These are phyloP conservation scores for Sebastes itinus DNA, from an alignment of 2,797 vertebrate genomes.

Conservation along the genomic window DNA sequence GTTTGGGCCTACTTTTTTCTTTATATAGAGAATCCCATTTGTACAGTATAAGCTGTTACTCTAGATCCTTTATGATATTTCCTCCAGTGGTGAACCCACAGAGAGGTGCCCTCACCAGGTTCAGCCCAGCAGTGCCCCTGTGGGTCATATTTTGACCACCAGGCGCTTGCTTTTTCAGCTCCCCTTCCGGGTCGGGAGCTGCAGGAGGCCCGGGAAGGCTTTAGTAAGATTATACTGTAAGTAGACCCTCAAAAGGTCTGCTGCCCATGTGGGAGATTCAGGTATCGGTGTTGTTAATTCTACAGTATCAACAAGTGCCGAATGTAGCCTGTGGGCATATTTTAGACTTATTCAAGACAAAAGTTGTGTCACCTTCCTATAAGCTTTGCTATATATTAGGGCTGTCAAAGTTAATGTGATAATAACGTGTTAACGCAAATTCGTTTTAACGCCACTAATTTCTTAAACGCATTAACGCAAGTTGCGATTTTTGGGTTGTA, in stretches of 20 bases:
- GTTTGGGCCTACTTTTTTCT: background rate
- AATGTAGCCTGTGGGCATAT: background rate
- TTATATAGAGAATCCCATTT: background rate
- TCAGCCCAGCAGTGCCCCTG: background rate
- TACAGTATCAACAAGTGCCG: background rate
- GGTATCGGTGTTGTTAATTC: background rate
- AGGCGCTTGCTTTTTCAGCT: background rate
- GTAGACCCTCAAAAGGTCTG: conserved; percentile 1
- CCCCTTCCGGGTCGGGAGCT: background rate
- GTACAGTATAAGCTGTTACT: background rate
- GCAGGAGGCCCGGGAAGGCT: background rate
- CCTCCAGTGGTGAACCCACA: background rate
- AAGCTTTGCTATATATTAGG: background rate
- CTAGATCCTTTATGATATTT: background rate
- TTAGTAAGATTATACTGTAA: conserved; percentile 11
- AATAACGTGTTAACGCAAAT: background rate
- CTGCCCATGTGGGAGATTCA: background rate
- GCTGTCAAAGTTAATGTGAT: background rate
- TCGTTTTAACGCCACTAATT: background rate
- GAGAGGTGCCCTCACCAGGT: background rate
- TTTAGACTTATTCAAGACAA: background rate
- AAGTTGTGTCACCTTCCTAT: background rate
- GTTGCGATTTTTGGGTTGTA: background rate
- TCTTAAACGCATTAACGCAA: background rate
- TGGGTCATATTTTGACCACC: conserved; percentile 19